Evolutionary conservation across 2,888 invertebrate genomes (phyloP), one percentile per base, ranked within the genome.

Genomic region (Rhingia campestris): DNA sequence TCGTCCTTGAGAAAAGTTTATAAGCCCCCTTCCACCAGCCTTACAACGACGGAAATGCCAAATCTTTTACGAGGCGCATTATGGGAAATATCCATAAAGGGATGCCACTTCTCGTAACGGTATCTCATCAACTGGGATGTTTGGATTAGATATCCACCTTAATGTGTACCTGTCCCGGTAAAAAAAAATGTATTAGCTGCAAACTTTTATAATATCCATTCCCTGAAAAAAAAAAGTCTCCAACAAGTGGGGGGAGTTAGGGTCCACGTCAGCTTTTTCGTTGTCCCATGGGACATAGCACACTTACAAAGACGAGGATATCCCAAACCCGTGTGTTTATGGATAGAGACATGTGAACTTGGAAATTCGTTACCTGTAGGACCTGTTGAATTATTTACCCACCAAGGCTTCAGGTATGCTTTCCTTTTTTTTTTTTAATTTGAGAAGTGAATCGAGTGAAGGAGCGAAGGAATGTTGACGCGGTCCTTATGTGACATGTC

Each of bases 341-440:
- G n/a, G n/a, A n/a, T n/a, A n/a, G 41, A 51, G 35, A 59, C 61
- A 54, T 54, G 37, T 63, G 54, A 45, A 14, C 22, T 45, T 51
- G n/a, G 33, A 33, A n/a, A 72, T 63, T 63, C 73, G 33, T 54
- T 74, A 58, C 39, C 49, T 64, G 54, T 64, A 64, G 41, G 49
- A 74, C 64, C 58, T 74, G 64, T 58, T 74, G 74, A 74, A 74
- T 74, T 56, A 74, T 73, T 73, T 63, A 73, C 54, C 56, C 54
- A 37, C 22, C 32, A 12, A 32, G 22, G 41, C 53, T 35, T 33
- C 22, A 22, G 9, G 56, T 37, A 47, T 4, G 63, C 14, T n/a
- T 33, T 30, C 43, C 39, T 47, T 9, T 47, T 7, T 47, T 33
- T 32, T 56, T 58, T 74, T 74, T 74, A 66, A 73, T 73, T 73